A percentile compares a stretch with the other conserved stretches of the same genome.
Conservation (phyloP, 1,140 invertebrate species). For the Oncopodura yosiiana region DNA sequence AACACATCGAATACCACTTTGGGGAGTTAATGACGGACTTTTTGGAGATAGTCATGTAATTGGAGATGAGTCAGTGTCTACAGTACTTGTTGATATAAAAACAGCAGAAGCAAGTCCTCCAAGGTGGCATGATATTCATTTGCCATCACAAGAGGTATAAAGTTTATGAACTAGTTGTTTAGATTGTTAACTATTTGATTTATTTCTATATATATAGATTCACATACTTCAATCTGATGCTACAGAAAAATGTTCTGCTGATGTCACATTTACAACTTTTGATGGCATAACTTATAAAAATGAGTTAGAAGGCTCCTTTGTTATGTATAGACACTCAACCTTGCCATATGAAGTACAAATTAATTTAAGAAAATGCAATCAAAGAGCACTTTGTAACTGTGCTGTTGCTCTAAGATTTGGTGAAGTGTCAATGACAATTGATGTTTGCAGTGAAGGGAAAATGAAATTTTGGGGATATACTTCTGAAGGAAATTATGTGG, state of each 20-base stretch:
- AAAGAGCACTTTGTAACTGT: slow-evolving; percentile 32
- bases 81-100: slow-evolving; percentile 25
- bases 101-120: slow-evolving; percentile 27
- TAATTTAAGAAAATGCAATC: slow-evolving; percentile 28
- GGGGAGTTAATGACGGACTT: slow-evolving; percentile 34
- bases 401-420: slow-evolving; percentile 34
- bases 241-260: slow-evolving; percentile 26
- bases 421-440: slow-evolving; percentile 26
- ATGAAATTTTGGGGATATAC: slow-evolving; percentile 35
- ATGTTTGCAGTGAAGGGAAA: slow-evolving; percentile 31
- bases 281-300: slow-evolving; percentile 33
- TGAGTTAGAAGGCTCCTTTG: slow-evolving; percentile 32
- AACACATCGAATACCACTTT: slow-evolving; percentile 34
- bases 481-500: slow-evolving; percentile 24
- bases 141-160: slow-evolving; percentile 33
- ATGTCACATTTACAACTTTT: slow-evolving; percentile 31
- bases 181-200: not conserved
- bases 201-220: slow-evolving; percentile 20
- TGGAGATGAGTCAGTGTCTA: slow-evolving; percentile 7
- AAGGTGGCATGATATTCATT: slow-evolving; percentile 29
- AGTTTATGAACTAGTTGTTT: not conserved
- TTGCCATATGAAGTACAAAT: slow-evolving; percentile 35
- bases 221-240: slow-evolving; percentile 30
- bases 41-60: slow-evolving; percentile 18
- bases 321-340: slow-evolving; percentile 31